Percentiles rank a stretch among this genome's conserved stretches.
Conservation (phyloP, 2,888 invertebrate species). For the Ypsolopha scabrella region DNA sequence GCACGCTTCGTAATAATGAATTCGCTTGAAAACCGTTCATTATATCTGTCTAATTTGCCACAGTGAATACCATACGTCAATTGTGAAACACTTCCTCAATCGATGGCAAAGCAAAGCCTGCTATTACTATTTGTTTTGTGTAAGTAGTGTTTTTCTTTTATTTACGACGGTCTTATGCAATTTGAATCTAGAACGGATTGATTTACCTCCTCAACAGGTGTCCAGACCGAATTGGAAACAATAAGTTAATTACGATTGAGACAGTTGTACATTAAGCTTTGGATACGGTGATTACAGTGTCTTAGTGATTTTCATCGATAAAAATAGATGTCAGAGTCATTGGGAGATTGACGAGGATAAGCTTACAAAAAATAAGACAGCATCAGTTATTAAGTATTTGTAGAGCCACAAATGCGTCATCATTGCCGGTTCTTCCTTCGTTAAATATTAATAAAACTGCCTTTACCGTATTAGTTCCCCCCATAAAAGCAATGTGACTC, state of each 20-base stretch:
- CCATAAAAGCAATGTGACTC: too few species aligned
- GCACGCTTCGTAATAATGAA: constrained; percentile 34
- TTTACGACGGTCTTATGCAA: neutral
- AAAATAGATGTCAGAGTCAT: neutral
- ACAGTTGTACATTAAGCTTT: neutral
- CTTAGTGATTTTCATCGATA: neutral
- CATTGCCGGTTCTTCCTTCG: too few species aligned
- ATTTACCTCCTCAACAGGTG: constrained; percentile 3
- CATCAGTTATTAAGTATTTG: too few species aligned
- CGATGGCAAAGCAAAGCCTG: neutral
- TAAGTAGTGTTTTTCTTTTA: neutral
- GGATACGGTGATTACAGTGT: neutral
- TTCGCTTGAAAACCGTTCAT: constrained; percentile 17
- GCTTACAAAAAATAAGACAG: too few species aligned
- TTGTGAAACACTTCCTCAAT: neutral
- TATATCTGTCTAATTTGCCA: constrained; percentile 19
- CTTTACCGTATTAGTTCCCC: too few species aligned
- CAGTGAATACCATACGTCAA: constrained; percentile 2
- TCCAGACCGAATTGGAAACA: constrained; percentile 3
- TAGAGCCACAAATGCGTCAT: too few species aligned
- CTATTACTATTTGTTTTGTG: neutral
- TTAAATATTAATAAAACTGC: too few species aligned
- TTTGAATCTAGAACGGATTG: neutral
- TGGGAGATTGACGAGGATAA: too few species aligned
- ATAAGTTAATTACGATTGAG: neutral